phyloP scores from a whole-genome alignment of 2,888 invertebrate genomes.

The Stomorhina lunata region DNA sequence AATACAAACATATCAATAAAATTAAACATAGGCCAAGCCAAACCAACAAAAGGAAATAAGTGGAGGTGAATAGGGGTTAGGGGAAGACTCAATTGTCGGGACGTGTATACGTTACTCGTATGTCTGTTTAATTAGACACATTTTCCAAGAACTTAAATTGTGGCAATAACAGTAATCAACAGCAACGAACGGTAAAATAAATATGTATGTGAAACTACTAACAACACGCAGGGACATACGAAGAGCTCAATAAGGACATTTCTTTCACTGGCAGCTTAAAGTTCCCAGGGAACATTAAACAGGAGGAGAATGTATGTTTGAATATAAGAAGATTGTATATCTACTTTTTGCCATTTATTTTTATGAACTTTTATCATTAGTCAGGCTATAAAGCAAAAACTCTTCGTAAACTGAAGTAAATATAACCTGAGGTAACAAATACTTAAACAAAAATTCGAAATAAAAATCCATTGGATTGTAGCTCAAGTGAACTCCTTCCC shows the following conservation, averaged over 20 bases:
- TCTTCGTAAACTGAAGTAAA: not conserved
- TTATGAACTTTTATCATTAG: slow-evolving; percentile 51
- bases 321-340: not conserved
- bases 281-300: not conserved
- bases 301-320: not conserved
- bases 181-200: not conserved
- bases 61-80: too few species aligned
- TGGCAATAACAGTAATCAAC: not conserved
- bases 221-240: not conserved
- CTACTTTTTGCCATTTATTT: slow-evolving; percentile 7
- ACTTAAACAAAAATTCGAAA: not conserved
- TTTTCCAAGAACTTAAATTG: not conserved
- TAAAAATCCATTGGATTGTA: not conserved
- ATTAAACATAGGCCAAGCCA: not conserved
- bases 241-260: not conserved
- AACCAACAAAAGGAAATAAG: not conserved
- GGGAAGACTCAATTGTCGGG: not conserved
- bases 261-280: not conserved
- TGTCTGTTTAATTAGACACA: not conserved
- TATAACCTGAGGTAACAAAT: not conserved
- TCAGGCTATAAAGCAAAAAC: slow-evolving; percentile 33
- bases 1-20: not conserved
- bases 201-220: not conserved
- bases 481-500: not conserved
- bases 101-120: not conserved